A percentile compares a stretch with the other conserved stretches of the same genome.
Conservation (phyloP, 1,140 invertebrate species). For the Episyrphus balteatus region DNA sequence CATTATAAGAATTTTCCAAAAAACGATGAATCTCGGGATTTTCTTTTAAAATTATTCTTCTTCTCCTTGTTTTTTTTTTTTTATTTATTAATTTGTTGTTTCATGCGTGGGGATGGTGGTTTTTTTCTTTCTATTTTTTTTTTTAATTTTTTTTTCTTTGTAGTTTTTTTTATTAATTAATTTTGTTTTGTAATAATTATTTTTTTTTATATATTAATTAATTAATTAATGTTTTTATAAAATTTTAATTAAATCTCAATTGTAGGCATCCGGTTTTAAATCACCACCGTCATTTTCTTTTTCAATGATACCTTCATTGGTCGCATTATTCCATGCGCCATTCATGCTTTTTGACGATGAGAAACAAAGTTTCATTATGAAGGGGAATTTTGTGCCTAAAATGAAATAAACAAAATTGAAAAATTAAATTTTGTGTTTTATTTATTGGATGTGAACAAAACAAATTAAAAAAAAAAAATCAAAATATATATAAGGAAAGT, state of each 20-base stretch:
- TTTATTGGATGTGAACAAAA: no score
- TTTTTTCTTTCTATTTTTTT: not conserved
- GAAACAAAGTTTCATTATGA: constrained; percentile 94
- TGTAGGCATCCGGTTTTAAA: constrained; percentile 27
- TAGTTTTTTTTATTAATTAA: constrained; percentile 17
- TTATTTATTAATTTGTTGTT: no score
- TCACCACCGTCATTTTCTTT: constrained; percentile 33
- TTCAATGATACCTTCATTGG: constrained; percentile 35
- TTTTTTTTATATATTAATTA: constrained; percentile 16
- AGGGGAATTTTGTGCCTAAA: constrained; percentile 89
- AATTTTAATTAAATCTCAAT: constrained; percentile 36
- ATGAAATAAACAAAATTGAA: constrained; percentile 24
- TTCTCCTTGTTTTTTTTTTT: constrained; percentile 1
- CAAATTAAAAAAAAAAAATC: not conserved
- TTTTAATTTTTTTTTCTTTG: not conserved
- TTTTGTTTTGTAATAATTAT: constrained; percentile 20
- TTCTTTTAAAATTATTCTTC: not conserved
- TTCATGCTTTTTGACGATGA: constrained; percentile 72
- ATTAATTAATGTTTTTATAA: constrained; percentile 15
- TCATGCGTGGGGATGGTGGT: not conserved
- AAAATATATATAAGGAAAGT: no score
- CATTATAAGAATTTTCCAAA: not conserved
- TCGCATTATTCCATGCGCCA: constrained; percentile 35
- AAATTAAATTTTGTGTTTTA: no score
- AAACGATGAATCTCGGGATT: not conserved